Conservation (phyloP, 2,888 invertebrate species). For the Creontiades dilutus region DNA sequence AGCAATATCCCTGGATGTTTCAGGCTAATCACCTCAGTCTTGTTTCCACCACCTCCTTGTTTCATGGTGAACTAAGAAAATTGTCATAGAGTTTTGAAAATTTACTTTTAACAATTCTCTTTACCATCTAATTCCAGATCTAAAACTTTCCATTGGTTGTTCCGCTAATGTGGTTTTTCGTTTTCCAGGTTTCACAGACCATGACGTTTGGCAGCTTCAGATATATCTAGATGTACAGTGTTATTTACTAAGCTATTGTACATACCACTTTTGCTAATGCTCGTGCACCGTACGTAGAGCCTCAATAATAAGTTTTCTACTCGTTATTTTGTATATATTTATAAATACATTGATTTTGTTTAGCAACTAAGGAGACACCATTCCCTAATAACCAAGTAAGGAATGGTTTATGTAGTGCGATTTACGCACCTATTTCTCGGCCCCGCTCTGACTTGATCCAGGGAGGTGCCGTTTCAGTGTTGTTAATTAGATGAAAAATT, state of each 20-base stretch:
- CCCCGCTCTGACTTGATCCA: slow-evolving; percentile 58
- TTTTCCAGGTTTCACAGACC: slow-evolving; percentile 86
- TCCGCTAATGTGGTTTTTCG: background rate
- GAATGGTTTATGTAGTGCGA: slow-evolving; percentile 71
- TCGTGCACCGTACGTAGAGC: slow-evolving; percentile 74
- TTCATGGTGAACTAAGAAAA: too few relatives aligned
- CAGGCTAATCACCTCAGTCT: too few relatives aligned
- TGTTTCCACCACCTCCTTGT: too few relatives aligned
- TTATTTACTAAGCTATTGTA: slow-evolving; percentile 74
- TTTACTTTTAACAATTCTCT: too few relatives aligned
- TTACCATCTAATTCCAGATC: background rate
- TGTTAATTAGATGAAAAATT: slow-evolving; percentile 40
- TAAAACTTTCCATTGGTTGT: background rate
- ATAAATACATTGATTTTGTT: slow-evolving; percentile 64
- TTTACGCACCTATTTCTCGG: slow-evolving; percentile 62
- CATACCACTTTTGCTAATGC: slow-evolving; percentile 72
- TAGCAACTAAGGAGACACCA: slow-evolving; percentile 47
- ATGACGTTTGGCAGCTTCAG: slow-evolving; percentile 82
- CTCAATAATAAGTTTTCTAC: slow-evolving; percentile 72
- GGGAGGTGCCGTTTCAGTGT: slow-evolving; percentile 46
- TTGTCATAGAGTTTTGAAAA: too few relatives aligned
- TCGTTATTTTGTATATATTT: slow-evolving; percentile 74
- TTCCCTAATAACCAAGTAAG: slow-evolving; percentile 54
- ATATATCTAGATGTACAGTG: slow-evolving; percentile 74
- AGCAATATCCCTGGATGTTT: too few relatives aligned